Percentiles rank a stretch among this genome's conserved stretches.
Evolutionary conservation across 2,888 invertebrate genomes (phyloP).

Genomic region (Lithophane semibrunnea): DNA sequence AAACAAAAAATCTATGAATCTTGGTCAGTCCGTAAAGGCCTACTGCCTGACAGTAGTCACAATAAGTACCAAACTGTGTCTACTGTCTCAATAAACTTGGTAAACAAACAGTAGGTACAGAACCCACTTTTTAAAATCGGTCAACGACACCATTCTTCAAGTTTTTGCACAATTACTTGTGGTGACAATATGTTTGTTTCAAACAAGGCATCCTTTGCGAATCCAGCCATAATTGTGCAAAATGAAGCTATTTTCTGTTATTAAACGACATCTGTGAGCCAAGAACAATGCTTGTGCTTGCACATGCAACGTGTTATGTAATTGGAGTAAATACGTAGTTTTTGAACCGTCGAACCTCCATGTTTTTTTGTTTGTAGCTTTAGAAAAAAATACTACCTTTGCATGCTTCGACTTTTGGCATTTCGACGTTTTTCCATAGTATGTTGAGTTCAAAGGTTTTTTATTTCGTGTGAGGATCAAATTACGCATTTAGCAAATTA

Average conservation of each 20-base stretch:
- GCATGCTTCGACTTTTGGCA: no score
- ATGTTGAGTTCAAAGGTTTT: no score
- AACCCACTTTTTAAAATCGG: conserved; percentile 5
- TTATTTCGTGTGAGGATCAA: no score
- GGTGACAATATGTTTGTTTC: conserved; percentile 19
- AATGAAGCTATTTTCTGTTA: conserved; percentile 43
- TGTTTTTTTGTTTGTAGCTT: no score
- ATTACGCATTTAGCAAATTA: background rate
- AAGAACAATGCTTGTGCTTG: background rate
- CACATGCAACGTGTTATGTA: background rate
- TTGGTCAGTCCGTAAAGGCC: background rate
- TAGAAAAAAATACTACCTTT: no score
- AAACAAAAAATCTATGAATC: background rate
- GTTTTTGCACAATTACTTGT: conserved; percentile 34
- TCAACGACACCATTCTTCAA: background rate
- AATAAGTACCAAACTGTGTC: no score
- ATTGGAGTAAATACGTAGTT: background rate
- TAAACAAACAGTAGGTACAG: background rate
- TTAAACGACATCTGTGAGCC: conserved; percentile 31
- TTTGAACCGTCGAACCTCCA: background rate
- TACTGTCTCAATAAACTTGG: background rate
- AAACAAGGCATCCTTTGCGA: background rate
- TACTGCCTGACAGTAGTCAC: no score
- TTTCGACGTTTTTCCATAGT: no score
- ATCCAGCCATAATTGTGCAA: conserved; percentile 23